Percentiles rank a stretch among this genome's conserved stretches.
Conservation (phyloP, 2,797 vertebrate genomes). For the Manis crassicaudata region DNA sequence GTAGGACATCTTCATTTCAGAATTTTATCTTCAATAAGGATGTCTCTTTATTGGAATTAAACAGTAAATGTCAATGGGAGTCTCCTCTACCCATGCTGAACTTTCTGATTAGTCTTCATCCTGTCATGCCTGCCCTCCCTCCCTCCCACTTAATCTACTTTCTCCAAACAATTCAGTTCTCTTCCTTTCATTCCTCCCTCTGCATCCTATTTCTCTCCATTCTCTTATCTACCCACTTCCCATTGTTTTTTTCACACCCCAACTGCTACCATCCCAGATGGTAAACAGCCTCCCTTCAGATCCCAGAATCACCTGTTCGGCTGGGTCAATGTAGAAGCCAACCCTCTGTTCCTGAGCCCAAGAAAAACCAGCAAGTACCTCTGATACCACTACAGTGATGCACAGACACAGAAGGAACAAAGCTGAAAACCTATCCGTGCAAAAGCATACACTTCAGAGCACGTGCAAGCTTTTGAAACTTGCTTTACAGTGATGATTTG, state of each 20-base stretch:
- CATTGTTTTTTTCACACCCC: neutral
- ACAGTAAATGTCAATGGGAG: neutral
- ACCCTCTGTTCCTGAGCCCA: neutral
- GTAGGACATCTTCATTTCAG: slow-evolving; percentile 4
- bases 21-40: neutral
- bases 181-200: neutral
- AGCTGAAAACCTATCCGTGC: neutral
- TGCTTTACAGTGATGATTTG: neutral
- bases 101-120: neutral
- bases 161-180: neutral
- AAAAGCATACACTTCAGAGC: neutral
- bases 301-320: neutral
- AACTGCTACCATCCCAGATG: neutral
- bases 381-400: neutral
- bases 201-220: neutral
- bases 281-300: neutral
- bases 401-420: neutral
- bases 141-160: neutral
- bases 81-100: neutral
- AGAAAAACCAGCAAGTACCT: neutral
- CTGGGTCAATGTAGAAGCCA: neutral
- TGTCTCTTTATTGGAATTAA: neutral
- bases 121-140: neutral
- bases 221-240: neutral
- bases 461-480: neutral